Percentiles rank a stretch among this genome's conserved stretches.
Conservation (phyloP, 2,888 invertebrate species). For the Callimorpha dominula region DNA sequence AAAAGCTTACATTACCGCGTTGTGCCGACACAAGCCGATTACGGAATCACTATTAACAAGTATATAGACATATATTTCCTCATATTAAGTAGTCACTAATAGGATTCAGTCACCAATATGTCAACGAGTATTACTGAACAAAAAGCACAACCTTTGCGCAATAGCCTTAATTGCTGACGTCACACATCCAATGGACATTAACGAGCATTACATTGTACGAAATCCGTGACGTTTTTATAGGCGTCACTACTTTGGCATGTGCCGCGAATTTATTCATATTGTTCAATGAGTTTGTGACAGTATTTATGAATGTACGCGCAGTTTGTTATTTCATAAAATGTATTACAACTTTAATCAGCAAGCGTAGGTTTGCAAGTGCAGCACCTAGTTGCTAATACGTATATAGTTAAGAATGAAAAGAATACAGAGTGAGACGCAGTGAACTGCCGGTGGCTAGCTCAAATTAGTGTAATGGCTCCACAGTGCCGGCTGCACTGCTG, state of each 20-base stretch:
- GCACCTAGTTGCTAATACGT: too few relatives aligned
- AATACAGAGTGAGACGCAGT: too few relatives aligned
- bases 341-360: background rate
- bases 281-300: background rate
- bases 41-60: too few relatives aligned
- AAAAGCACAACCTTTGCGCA: slow-evolving; percentile 12
- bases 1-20: too few relatives aligned
- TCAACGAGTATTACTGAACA: slow-evolving; percentile 15
- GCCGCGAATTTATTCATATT: slow-evolving; percentile 5
- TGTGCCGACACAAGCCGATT: too few relatives aligned
- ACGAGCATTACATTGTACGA: slow-evolving; percentile 25
- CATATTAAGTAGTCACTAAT: background rate
- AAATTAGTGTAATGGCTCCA: too few relatives aligned
- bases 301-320: background rate
- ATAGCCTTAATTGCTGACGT: slow-evolving; percentile 36
- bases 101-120: background rate
- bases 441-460: too few relatives aligned
- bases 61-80: background rate
- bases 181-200: slow-evolving; percentile 22
- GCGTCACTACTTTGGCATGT: slow-evolving; percentile 4
- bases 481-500: too few relatives aligned
- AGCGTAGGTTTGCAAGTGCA: too few relatives aligned
- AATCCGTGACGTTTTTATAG: slow-evolving; percentile 10
- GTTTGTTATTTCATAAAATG: background rate
- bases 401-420: too few relatives aligned